Base-by-base conservation (phyloP, 2,888 invertebrate genomes). In the Acanthococcus lagerstroemiae region DNA sequence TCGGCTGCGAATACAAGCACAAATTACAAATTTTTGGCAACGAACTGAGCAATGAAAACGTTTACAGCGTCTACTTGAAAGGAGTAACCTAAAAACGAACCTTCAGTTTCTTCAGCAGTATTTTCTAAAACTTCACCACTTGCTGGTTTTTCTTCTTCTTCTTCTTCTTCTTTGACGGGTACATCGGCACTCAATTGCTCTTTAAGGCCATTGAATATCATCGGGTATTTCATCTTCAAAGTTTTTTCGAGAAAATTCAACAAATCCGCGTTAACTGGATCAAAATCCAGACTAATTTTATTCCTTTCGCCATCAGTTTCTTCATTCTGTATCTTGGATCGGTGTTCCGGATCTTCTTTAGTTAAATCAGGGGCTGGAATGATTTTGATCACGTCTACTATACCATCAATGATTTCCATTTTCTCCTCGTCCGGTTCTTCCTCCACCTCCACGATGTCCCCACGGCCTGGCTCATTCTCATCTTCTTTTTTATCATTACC, bases 1-100 rank as follows among this genome's bases (percentile, higher is more conserved):
- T 89, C 84, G 37, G 87, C 93, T 89, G 44, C 17, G 22, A 5
- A 45, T 45, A 44, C 4, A 25, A 58, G 15, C n/a, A 1, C 17
- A 25, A 25, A n/a, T 55, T 27, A 26, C 4, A 1, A 12, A 52
- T 6, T 19, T 7, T 2, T 26, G 3, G 27, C n/a, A n/a, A n/a
- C n/a, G n/a, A n/a, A n/a, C n/a, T n/a, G n/a, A n/a, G n/a, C n/a
- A n/a, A n/a, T n/a, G n/a, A n/a, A n/a, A n/a, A n/a, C n/a, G n/a
- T n/a, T n/a, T n/a, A n/a, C n/a, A n/a, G n/a, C n/a, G n/a, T n/a
- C n/a, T n/a, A 55, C 1, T 15, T 55, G 27, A 27, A n/a, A 48
- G 17, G 17, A 48, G 15, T n/a, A n/a, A n/a, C n/a, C n/a, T n/a
- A n/a, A 44, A n/a, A 37, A 45, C 26, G 5, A 58, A 61, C 61